Base-by-base conservation (phyloP, 2,888 invertebrate species). In the Anoplius nigerrimus region DNA sequence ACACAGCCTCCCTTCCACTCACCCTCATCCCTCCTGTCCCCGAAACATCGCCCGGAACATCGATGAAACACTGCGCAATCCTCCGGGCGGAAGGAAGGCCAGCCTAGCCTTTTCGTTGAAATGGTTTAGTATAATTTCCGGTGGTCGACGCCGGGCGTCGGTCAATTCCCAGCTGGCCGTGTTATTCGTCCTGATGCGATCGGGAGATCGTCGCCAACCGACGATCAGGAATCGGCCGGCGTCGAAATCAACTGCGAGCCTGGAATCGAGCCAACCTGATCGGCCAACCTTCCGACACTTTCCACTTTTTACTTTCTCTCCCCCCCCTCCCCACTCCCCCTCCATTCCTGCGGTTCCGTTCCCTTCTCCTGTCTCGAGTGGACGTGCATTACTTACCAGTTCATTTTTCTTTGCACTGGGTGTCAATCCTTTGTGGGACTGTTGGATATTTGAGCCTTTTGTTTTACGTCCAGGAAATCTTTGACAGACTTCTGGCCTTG, bases 201-300 rank as follows among this genome's bases (percentile, higher is more conserved):
- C 27, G 22, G 16, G 58, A 4, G 22, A 46, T 22, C 58, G 53
- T 60, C 53, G 55, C n/a, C n/a, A n/a, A n/a, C n/a, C n/a, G n/a
- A n/a, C n/a, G n/a, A n/a, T n/a, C n/a, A n/a, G n/a, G n/a, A 56
- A 61, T 15, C 20, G 62, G 46, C 63, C 11, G 45, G 72, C 67
- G 69, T 66, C 65, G 75, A 75, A 75, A 78, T 75, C 66, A 66
- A 75, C 72, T 67, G 64, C 43, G 45, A 48, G 43, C 22, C 69
- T 79, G 80, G 80, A 75, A 62, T 22, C 48, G 51, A 59, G 81
- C 78, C 76, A 79, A 71, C 51, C 63, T 45, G 67, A 53, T 65
- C 64, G 43, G 21, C 58, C 57, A 61, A 46, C 58, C 34, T 57
- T 71, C 51, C 66, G 24, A 66, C 62, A 42, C 21, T 34, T 42